Evolutionary conservation across 2,797 vertebrate genomes (phyloP).

Genomic region (Diglossa cyanea): DNA sequence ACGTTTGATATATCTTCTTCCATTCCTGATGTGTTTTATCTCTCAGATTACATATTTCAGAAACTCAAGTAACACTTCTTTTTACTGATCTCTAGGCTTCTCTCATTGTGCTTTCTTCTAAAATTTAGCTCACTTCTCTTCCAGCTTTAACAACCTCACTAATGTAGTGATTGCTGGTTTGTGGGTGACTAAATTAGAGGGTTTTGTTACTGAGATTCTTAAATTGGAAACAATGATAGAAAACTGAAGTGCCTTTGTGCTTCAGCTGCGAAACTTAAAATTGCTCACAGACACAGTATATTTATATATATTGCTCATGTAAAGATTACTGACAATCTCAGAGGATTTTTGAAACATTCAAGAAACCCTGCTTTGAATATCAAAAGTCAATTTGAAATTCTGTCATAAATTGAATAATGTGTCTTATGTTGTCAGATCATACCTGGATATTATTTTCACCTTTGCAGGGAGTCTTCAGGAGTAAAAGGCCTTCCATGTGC

Average conservation of each 20-base stretch:
- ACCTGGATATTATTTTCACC: not conserved
- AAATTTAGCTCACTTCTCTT: not conserved
- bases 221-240: slow-evolving; percentile 43
- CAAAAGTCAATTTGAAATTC: not conserved
- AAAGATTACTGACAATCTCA: not conserved
- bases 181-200: slow-evolving; percentile 38
- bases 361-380: not conserved
- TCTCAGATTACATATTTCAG: not conserved
- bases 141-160: not conserved
- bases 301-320: slow-evolving; percentile 13
- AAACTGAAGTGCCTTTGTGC: slow-evolving; percentile 11
- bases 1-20: not conserved
- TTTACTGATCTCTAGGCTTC: not conserved
- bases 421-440: not conserved
- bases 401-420: not conserved
- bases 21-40: not conserved
- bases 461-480: not conserved
- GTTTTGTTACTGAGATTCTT: slow-evolving; percentile 32
- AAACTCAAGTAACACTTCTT: not conserved
- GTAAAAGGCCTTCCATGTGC: not conserved
- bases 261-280: slow-evolving; percentile 9
- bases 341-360: not conserved
- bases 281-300: slow-evolving; percentile 8
- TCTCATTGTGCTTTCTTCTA: not conserved
- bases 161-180: slow-evolving; percentile 1